Evolutionary conservation across 2,113 vertebrate genomes (phyloP).

Genomic region (Oncorhynchus tshawytscha): DNA sequence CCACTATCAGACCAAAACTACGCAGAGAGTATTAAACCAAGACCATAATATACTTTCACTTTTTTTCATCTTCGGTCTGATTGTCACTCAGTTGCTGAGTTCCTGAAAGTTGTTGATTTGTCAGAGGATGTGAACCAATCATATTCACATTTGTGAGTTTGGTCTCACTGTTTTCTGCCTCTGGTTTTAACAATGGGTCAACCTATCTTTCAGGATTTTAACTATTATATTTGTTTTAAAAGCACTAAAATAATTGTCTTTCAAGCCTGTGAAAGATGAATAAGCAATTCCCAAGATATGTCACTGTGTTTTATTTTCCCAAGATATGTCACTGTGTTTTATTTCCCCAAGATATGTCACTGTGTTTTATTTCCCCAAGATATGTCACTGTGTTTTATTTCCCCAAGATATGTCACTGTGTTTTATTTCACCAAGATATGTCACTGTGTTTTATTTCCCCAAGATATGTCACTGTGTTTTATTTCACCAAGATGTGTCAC

Average conservation of each 20-base stretch:
- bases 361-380: too few species aligned
- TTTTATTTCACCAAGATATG: too few species aligned
- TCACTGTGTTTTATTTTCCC: too few species aligned
- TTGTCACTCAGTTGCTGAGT: neutral
- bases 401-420: too few species aligned
- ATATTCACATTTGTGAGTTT: constrained; percentile 1
- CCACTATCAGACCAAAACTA: too few species aligned
- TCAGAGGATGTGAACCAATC: constrained; percentile 16
- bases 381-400: too few species aligned
- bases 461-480: too few species aligned
- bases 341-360: too few species aligned
- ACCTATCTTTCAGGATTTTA: neutral
- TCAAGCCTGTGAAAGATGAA: neutral
- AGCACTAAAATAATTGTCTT: neutral
- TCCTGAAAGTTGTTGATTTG: neutral
- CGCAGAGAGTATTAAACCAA: neutral
- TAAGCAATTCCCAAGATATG: neutral
- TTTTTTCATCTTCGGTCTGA: neutral
- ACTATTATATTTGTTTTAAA: neutral
- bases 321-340: too few species aligned
- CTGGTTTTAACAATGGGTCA: neutral
- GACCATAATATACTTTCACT: neutral
- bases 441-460: too few species aligned
- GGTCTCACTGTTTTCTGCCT: neutral
- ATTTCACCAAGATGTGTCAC: too few species aligned